Conservation (phyloP, 2,888 invertebrate species). For the Acholoe squamosa region DNA sequence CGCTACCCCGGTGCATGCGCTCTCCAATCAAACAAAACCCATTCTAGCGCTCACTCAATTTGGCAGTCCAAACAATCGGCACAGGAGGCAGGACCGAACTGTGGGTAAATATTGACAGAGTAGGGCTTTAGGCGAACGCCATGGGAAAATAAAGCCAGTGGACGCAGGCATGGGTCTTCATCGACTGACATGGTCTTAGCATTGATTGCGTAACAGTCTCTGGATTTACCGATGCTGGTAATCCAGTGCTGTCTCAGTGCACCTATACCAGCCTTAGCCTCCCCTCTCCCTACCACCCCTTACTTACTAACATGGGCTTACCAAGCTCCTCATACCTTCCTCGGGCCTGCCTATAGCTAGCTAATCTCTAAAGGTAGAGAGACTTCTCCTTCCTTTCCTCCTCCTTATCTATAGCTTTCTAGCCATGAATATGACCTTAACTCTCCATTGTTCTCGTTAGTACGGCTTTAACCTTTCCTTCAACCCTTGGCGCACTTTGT, state of each 20-base stretch:
- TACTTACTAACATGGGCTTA: no score
- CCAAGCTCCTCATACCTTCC: no score
- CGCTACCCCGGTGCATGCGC: background rate
- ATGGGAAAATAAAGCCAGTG: background rate
- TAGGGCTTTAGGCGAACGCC: background rate
- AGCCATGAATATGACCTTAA: no score
- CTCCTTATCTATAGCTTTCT: no score
- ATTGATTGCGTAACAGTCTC: conserved; percentile 43
- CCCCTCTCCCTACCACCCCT: background rate
- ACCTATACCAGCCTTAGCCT: background rate
- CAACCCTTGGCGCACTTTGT: no score
- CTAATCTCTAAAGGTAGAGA: no score
- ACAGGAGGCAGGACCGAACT: background rate
- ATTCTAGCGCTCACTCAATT: background rate
- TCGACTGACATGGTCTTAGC: conserved; percentile 27
- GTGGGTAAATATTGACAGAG: conserved; percentile 36
- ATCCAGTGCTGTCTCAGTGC: background rate
- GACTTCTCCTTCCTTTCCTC: no score
- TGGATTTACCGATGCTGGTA: conserved; percentile 11
- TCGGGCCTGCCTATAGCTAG: no score
- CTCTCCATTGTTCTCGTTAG: no score
- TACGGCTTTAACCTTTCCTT: no score
- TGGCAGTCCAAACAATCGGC: conserved; percentile 23
- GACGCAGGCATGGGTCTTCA: background rate
- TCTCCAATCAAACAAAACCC: conserved; percentile 14